Percentiles rank a stretch among this genome's conserved stretches.
Evolutionary conservation across 2,888 invertebrate species (phyloP).

Genomic region (Leucophora obtusa): DNA sequence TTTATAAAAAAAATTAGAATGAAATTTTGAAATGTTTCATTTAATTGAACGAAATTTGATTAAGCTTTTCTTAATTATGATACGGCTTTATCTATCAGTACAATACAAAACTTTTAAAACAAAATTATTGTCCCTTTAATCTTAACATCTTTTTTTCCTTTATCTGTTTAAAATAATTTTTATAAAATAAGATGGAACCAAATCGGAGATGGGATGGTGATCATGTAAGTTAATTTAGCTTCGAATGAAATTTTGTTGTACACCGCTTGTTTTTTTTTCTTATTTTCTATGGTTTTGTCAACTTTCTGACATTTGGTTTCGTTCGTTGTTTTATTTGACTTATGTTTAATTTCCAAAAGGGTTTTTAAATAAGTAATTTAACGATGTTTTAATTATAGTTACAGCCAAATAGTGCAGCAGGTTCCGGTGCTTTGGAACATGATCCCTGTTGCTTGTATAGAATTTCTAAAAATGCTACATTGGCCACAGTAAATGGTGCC

Average conservation of each 20-base stretch:
- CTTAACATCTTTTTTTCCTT: constrained; percentile 25
- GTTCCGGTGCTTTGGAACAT: constrained; percentile 97
- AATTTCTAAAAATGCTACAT: constrained; percentile 53
- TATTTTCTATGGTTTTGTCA: constrained; percentile 17
- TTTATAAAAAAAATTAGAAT: too few relatives aligned
- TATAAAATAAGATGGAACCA: constrained; percentile 85
- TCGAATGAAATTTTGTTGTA: constrained; percentile 33
- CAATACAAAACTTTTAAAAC: too few relatives aligned
- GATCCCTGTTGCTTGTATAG: constrained; percentile 95
- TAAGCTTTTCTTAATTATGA: too few relatives aligned
- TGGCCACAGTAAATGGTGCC: constrained; percentile 75
- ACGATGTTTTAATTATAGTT: constrained; percentile 81
- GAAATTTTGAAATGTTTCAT: too few relatives aligned
- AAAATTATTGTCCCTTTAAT: background rate
- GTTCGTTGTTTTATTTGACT: constrained; percentile 43
- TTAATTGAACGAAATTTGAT: too few relatives aligned
- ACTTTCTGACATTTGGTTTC: constrained; percentile 19
- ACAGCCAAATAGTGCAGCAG: constrained; percentile 95
- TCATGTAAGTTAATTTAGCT: constrained; percentile 83
- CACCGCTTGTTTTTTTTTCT: constrained; percentile 19
- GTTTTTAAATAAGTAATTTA: constrained; percentile 2
- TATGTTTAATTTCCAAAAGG: background rate
- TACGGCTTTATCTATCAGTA: too few relatives aligned
- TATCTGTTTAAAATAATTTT: constrained; percentile 15
- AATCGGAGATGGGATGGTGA: constrained; percentile 89